Evolutionary conservation across 1,140 invertebrate genomes (phyloP).

Genomic region (Pemphigus obesinymphae): DNA sequence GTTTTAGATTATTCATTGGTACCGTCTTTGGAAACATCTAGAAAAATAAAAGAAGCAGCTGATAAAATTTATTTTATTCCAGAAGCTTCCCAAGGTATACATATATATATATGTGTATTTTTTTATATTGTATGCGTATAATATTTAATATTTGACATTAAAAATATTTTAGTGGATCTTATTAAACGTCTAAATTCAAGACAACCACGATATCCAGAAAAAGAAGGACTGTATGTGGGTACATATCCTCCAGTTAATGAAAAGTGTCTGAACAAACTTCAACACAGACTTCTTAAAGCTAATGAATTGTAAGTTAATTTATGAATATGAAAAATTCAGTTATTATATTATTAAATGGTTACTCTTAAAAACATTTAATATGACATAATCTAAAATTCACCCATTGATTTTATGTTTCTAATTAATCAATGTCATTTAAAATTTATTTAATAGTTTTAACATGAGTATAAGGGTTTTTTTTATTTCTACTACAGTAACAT

Average conservation of each 20-base stretch:
- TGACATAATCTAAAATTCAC: no score
- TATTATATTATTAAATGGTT: background rate
- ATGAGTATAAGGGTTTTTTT: no score
- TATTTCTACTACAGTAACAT: no score
- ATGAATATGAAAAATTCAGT: background rate
- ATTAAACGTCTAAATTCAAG: background rate
- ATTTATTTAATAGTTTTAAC: no score
- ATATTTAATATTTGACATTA: no score
- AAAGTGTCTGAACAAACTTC: conserved; percentile 41
- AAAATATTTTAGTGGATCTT: background rate
- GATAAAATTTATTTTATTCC: conserved; percentile 47
- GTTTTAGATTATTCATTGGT: conserved; percentile 33
- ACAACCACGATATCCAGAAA: conserved; percentile 8
- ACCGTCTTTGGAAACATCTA: conserved; percentile 31
- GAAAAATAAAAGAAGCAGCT: conserved; percentile 42
- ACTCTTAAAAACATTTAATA: no score
- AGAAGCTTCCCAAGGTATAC: conserved; percentile 44
- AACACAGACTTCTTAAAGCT: conserved; percentile 34
- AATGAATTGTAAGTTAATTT: conserved; percentile 35
- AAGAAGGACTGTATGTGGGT: conserved; percentile 37
- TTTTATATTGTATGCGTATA: no score
- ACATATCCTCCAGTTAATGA: conserved; percentile 5
- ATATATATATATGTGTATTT: no score
- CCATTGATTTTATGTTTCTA: no score
- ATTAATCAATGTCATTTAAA: no score